Evolutionary conservation across 2,888 invertebrate species (phyloP), one percentile per base, ranked within the genome.

Genomic region (Gandaritis pyraliata): DNA sequence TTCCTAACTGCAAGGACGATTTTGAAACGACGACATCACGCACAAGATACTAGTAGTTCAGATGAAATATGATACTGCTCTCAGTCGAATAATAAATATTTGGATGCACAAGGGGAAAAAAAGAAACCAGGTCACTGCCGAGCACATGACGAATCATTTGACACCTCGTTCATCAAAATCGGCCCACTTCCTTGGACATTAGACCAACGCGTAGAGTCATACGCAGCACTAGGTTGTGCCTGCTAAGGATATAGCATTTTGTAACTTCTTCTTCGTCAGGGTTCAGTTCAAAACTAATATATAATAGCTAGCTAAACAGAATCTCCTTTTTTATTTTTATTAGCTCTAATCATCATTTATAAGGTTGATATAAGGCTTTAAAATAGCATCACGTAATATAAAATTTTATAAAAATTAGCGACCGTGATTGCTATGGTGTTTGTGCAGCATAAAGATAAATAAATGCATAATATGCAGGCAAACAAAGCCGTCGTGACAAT

Each of bases 51-150:
- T 0, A 41, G 16, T 43, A 7, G 33, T 33, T 33, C 39, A 41
- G 13, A 15, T 8, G 6, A 6, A 39, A 0, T 13, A 39, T 15
- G n/a, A n/a, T 15, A 15, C 55, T 47, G 39, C 48, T 57, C 48
- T 41, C 52, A 54, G 16, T 50, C 55, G 48, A 38, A 48, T 53
- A 54, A 55, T n/a, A n/a, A n/a, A n/a, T n/a, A n/a, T 58, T 57
- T 61, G 36, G 51, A 15, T 67, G 62, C 63, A 60, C 62, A 58
- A 67, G 70, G 67, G 67, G 70, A 65, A 60, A 65, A 60, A 67
- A 70, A 64, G 65, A 69, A 71, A 68, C 66, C 61, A 66, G 71
- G 71, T 71, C 71, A 71, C 60, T 64, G 58, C 53, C 59, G 55
- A 64, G 48, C 57, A 63, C 64, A 65, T 67, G 69, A 69, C 63